Evolutionary conservation across 2,888 invertebrate genomes (phyloP).

Genomic region (Xanthorhoe designata): DNA sequence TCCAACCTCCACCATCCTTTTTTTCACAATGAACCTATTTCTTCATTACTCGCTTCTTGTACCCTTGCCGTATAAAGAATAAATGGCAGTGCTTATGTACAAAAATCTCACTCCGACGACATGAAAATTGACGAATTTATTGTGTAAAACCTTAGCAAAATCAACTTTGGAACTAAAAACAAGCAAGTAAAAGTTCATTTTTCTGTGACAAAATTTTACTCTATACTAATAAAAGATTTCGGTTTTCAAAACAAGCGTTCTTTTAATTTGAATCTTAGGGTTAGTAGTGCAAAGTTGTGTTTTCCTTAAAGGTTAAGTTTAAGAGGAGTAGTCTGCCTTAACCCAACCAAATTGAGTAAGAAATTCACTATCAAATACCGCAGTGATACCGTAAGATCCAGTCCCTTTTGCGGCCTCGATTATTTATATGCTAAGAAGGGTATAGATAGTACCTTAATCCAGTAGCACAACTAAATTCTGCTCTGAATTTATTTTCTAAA

Average conservation of each 20-base stretch:
- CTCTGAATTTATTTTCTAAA: not conserved
- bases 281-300: not conserved
- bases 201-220: not conserved
- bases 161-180: not conserved
- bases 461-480: conserved; percentile 12
- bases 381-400: conserved; percentile 44
- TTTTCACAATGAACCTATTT: conserved; percentile 26
- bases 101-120: conserved; percentile 3
- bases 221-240: not conserved
- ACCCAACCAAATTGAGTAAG: conserved; percentile 39
- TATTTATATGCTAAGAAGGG: conserved; percentile 60
- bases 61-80: not conserved
- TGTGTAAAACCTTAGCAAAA: not conserved
- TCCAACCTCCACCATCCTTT: conserved; percentile 12
- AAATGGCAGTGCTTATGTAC: conserved; percentile 2
- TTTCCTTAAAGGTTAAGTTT: not conserved
- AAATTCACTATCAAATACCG: conserved; percentile 44
- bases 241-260: not conserved
- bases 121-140: not conserved
- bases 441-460: conserved; percentile 17
- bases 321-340: not conserved
- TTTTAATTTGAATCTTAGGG: not conserved
- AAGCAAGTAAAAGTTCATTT: not conserved
- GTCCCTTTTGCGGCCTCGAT: conserved; percentile 53
- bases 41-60: conserved; percentile 16